A percentile compares a stretch with the other conserved stretches of the same genome.
These are phyloP conservation scores for Temnothorax nylanderi DNA, from an alignment of 1,140 invertebrate species.

Conservation along the genomic window DNA sequence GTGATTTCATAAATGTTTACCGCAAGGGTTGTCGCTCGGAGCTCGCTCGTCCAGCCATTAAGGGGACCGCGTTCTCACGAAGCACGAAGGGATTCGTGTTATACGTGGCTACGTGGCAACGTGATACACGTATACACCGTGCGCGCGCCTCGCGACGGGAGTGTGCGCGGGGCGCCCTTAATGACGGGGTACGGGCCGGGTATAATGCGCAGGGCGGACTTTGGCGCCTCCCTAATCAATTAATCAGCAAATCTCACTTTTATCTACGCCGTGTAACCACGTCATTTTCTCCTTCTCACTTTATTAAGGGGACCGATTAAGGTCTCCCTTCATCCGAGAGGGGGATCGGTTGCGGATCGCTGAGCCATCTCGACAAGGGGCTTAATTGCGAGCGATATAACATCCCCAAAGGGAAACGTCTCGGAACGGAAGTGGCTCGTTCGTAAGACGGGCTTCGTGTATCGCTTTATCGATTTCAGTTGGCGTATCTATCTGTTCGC, in stretches of 20 bases:
- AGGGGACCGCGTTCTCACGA: constrained; percentile 66
- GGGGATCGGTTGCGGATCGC: constrained; percentile 36
- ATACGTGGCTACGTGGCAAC: constrained; percentile 3
- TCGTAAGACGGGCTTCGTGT: constrained; percentile 33
- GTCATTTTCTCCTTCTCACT: constrained; percentile 73
- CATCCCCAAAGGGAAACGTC: constrained; percentile 20
- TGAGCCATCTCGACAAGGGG: constrained; percentile 53
- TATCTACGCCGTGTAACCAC: constrained; percentile 71
- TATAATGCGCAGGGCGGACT: constrained; percentile 80
- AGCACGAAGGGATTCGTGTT: constrained; percentile 64
- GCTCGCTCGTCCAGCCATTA: constrained; percentile 15
- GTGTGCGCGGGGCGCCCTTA: constrained; percentile 68
- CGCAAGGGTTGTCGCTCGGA: constrained; percentile 32
- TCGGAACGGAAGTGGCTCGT: constrained; percentile 62
- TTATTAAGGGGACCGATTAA: constrained; percentile 76
- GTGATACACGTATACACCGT: constrained; percentile 4
- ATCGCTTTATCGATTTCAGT: constrained; percentile 67
- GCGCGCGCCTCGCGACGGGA: constrained; percentile 29
- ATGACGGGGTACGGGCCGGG: constrained; percentile 75
- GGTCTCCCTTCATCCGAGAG: constrained; percentile 13
- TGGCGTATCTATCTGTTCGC: constrained; percentile 16
- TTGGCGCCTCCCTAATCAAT: constrained; percentile 83
- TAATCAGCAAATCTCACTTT: constrained; percentile 83
- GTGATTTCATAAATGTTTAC: neutral
- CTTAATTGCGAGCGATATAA: constrained; percentile 67